Percentiles rank a stretch among this genome's conserved stretches.
Evolutionary conservation across 2,113 vertebrate species (phyloP).

Genomic region (Todiramphus saurophagus): DNA sequence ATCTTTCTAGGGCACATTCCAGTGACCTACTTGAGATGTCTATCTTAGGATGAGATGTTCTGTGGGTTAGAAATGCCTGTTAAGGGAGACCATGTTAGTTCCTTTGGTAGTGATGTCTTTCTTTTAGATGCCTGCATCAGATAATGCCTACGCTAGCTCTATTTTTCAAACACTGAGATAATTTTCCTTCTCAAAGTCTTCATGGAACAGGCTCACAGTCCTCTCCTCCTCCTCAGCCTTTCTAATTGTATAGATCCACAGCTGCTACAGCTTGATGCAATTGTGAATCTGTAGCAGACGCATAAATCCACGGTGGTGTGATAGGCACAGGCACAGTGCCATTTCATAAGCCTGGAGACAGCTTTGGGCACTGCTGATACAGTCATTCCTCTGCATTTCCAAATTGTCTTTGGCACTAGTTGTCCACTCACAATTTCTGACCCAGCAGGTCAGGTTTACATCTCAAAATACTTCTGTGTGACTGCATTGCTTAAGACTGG

Average conservation of each 20-base stretch:
- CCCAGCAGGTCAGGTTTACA: not conserved
- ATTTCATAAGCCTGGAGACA: not conserved
- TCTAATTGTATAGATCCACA: not conserved
- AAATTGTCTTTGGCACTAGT: not conserved
- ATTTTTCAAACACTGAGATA: not conserved
- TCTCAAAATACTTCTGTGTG: not conserved
- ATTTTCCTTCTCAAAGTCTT: not conserved
- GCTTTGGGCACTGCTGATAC: not conserved
- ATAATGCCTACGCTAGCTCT: not conserved
- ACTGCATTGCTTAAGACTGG: not conserved
- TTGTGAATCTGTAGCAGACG: not conserved
- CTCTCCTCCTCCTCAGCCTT: not conserved
- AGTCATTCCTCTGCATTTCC: not conserved
- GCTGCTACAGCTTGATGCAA: not conserved
- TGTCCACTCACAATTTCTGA: not conserved
- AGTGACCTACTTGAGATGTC: slow-evolving; percentile 33
- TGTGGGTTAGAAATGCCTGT: not conserved
- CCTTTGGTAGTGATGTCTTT: not conserved
- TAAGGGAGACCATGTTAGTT: not conserved
- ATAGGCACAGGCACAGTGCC: not conserved
- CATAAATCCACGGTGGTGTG: not conserved
- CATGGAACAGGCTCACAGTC: not conserved
- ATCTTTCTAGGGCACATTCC: slow-evolving; percentile 27
- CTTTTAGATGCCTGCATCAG: not conserved
- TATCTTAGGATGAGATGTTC: not conserved